These are phyloP conservation scores for Falcaria lacertinaria DNA, from an alignment of 2,888 invertebrate genomes.

Conservation along the genomic window DNA sequence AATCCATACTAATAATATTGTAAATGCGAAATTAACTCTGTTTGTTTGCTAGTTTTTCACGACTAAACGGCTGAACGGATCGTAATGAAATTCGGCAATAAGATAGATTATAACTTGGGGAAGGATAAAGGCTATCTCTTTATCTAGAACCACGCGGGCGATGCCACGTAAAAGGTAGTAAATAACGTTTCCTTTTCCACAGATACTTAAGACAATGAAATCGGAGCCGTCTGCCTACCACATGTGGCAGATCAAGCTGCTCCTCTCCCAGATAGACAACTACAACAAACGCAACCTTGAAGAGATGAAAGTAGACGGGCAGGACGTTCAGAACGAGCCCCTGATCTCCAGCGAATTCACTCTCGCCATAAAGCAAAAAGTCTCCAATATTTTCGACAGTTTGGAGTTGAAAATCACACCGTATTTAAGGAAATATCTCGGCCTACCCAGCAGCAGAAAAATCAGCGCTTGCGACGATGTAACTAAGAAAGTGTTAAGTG, in stretches of 20 bases:
- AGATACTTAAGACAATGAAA: conserved; percentile 79
- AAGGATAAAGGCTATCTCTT: too few relatives aligned
- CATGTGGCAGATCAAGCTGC: conserved; percentile 88
- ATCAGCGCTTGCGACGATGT: conserved; percentile 44
- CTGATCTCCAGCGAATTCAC: conserved; percentile 81
- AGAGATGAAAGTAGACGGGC: conserved; percentile 55
- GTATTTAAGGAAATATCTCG: conserved; percentile 72
- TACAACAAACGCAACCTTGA: conserved; percentile 35
- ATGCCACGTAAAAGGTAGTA: too few relatives aligned
- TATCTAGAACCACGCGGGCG: too few relatives aligned
- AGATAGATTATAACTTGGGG: too few relatives aligned
- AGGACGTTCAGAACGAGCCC: conserved; percentile 49
- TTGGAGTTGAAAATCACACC: conserved; percentile 75
- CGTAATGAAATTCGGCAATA: too few relatives aligned
- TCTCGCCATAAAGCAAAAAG: conserved; percentile 80
- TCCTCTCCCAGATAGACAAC: conserved; percentile 77
- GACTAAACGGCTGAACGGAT: too few relatives aligned
- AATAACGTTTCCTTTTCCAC: conserved; percentile 32
- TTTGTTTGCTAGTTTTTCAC: too few relatives aligned
- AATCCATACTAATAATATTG: too few relatives aligned
- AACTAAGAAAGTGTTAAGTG: conserved; percentile 63
- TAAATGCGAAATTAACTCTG: too few relatives aligned
- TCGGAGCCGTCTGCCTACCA: conserved; percentile 76
- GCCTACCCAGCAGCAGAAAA: conserved; percentile 51
- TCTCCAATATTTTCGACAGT: conserved; percentile 71